phyloP scores from a whole-genome alignment of 1,140 invertebrate species.

The Reticulitermes speratus region DNA sequence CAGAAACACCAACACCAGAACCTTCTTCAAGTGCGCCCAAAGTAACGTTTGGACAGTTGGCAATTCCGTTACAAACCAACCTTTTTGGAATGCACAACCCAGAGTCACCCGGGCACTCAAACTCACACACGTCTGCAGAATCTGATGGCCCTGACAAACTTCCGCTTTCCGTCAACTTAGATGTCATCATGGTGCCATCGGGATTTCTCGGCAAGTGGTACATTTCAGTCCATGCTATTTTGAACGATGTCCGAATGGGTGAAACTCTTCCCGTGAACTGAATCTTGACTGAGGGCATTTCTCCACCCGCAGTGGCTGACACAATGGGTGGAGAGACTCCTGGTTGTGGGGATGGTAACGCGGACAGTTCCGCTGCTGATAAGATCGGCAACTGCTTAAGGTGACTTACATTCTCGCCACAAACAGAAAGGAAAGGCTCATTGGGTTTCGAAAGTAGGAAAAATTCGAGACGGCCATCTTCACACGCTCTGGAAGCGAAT shows the following conservation, averaged over 20 bases:
- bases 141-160: slow-evolving; percentile 24
- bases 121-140: slow-evolving; percentile 58
- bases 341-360: slow-evolving; percentile 42
- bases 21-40: background rate
- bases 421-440: slow-evolving; percentile 73
- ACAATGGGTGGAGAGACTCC: slow-evolving; percentile 53
- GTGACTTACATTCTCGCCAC: slow-evolving; percentile 77
- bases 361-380: slow-evolving; percentile 67
- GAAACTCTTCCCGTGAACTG: slow-evolving; percentile 72
- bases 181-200: slow-evolving; percentile 75
- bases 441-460: slow-evolving; percentile 62
- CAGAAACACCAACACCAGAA: slow-evolving; percentile 47
- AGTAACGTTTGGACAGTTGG: slow-evolving; percentile 73
- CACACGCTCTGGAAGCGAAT: slow-evolving; percentile 75
- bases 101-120: slow-evolving; percentile 78
- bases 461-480: slow-evolving; percentile 81
- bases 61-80: slow-evolving; percentile 81
- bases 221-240: slow-evolving; percentile 87
- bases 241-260: slow-evolving; percentile 76
- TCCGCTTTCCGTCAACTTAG: slow-evolving; percentile 61
- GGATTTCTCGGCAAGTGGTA: slow-evolving; percentile 79
- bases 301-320: slow-evolving; percentile 53
- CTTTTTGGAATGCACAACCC: slow-evolving; percentile 76
- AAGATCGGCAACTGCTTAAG: slow-evolving; percentile 75
- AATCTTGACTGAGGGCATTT: slow-evolving; percentile 59